These are phyloP conservation scores for Rousettus madagascariensis DNA, from an alignment of 2,797 vertebrate genomes.

Conservation along the genomic window DNA sequence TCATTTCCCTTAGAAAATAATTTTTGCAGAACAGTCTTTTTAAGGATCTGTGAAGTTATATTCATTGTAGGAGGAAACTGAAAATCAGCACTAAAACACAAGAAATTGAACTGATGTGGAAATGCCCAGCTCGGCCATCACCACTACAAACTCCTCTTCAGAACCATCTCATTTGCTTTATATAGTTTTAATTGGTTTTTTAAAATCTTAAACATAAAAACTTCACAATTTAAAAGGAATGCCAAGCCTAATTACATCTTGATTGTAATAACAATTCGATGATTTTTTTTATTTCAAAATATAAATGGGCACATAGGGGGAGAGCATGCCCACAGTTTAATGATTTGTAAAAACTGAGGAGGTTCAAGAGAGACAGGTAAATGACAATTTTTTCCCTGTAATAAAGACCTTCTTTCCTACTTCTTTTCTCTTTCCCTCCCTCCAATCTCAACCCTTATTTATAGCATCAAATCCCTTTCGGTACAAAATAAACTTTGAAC, in stretches of 20 bases:
- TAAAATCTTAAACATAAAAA: slow-evolving; percentile 33
- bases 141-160: background rate
- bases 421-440: background rate
- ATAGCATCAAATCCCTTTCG: background rate
- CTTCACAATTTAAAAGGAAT: slow-evolving; percentile 27
- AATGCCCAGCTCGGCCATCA: background rate
- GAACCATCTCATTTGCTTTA: background rate
- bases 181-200: background rate
- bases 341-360: background rate
- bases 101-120: background rate
- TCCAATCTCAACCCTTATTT: background rate
- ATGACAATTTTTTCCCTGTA: background rate
- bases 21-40: background rate
- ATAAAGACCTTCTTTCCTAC: background rate
- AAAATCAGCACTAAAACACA: background rate
- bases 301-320: background rate
- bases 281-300: slow-evolving; percentile 33
- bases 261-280: background rate
- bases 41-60: background rate
- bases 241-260: background rate
- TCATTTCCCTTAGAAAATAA: background rate
- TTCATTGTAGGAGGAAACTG: background rate
- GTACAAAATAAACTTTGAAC: background rate
- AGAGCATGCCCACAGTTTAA: background rate
- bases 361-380: background rate